Evolutionary conservation across 2,888 invertebrate species (phyloP).

Genomic region (Metacarcinus magister): DNA sequence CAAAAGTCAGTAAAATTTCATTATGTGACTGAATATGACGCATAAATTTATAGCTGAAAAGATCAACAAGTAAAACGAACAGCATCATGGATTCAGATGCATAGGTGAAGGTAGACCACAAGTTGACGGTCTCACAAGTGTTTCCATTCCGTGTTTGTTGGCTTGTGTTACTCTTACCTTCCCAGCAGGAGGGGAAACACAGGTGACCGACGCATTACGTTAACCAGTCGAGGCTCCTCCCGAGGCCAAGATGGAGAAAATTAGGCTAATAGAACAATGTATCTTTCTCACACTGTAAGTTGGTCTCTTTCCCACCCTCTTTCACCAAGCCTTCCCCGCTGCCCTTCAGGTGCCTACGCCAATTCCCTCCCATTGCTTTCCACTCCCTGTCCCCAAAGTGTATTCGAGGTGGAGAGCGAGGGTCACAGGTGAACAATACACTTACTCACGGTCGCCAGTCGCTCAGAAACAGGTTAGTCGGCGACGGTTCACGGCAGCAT

Average conservation of each 20-base stretch:
- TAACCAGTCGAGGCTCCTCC: not conserved
- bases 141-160: not conserved
- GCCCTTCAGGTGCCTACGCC: not conserved
- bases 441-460: slow-evolving; percentile 37
- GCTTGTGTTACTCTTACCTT: not conserved
- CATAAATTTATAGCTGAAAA: not conserved
- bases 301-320: not conserved
- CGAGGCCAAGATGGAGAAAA: not conserved
- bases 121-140: not conserved
- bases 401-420: not conserved
- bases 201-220: not conserved
- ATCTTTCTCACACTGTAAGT: not conserved
- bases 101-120: not conserved
- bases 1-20: not conserved
- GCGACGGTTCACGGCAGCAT: not conserved
- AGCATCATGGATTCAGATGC: not conserved
- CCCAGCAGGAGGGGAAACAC: not conserved
- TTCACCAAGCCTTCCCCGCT: not conserved
- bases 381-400: not conserved
- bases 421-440: slow-evolving; percentile 49
- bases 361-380: not conserved
- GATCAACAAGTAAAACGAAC: not conserved
- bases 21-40: not conserved
- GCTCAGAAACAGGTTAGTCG: slow-evolving; percentile 45
- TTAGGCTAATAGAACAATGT: not conserved